These are phyloP conservation scores for Linurgus olivaceus DNA, from an alignment of 2,797 vertebrate species.

Conservation along the genomic window DNA sequence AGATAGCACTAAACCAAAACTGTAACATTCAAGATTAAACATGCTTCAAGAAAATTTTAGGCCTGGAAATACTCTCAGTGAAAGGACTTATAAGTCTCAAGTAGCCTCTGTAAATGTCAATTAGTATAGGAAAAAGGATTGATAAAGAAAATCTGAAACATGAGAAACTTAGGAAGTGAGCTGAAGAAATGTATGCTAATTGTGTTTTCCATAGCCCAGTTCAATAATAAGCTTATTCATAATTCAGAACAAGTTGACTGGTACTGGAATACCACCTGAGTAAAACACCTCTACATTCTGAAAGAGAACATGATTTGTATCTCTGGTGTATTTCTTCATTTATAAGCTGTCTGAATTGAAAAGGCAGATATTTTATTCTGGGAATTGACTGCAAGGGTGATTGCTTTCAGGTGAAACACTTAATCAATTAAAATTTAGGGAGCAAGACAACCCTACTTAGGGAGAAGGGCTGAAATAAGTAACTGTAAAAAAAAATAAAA, in stretches of 20 bases:
- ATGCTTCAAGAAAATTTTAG: slow-evolving; percentile 15
- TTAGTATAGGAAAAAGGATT: slow-evolving; percentile 8
- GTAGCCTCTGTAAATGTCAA: slow-evolving; percentile 19
- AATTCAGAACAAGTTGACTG: slow-evolving; percentile 15
- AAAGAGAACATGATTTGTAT: slow-evolving; percentile 57
- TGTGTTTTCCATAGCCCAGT: not conserved
- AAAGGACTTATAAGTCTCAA: not conserved
- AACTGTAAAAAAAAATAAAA: not conserved
- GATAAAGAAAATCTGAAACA: not conserved
- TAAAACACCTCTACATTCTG: slow-evolving; percentile 57
- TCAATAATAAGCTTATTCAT: not conserved
- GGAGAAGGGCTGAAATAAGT: slow-evolving; percentile 30
- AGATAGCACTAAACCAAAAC: slow-evolving; percentile 7
- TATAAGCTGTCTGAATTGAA: slow-evolving; percentile 67
- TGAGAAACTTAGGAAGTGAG: not conserved
- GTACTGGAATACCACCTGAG: not conserved
- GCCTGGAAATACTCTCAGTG: not conserved
- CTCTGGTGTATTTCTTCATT: slow-evolving; percentile 65
- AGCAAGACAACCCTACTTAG: slow-evolving; percentile 49
- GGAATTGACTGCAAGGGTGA: slow-evolving; percentile 69
- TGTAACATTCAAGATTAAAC: not conserved
- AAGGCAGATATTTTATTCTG: slow-evolving; percentile 74
- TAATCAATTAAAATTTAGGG: slow-evolving; percentile 77
- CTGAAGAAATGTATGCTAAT: not conserved
- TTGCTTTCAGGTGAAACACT: slow-evolving; percentile 73